phyloP scores from a whole-genome alignment of 2,797 vertebrate species.

The Spondyliosoma cantharus region DNA sequence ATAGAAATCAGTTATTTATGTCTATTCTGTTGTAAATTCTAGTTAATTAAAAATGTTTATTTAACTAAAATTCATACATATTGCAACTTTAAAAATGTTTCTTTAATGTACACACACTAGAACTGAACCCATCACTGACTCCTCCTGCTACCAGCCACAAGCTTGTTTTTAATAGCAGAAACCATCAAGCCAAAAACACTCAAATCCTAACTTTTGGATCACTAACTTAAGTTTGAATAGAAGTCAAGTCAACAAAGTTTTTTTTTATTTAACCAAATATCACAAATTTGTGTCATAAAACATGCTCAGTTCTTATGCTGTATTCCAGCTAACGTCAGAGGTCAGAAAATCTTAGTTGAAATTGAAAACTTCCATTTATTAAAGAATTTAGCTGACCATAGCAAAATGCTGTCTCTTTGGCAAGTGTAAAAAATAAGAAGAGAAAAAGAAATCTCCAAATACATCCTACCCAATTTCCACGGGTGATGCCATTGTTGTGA shows the following conservation, averaged over 20 bases:
- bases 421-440: too few species aligned
- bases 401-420: too few species aligned
- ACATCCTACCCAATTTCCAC: too few species aligned
- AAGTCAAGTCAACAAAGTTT: not conserved
- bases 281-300: not conserved
- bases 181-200: not conserved
- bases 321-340: too few species aligned
- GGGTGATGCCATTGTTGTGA: too few species aligned
- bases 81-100: not conserved
- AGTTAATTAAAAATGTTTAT: too few species aligned
- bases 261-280: not conserved
- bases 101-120: not conserved
- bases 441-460: too few species aligned
- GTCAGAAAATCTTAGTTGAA: too few species aligned
- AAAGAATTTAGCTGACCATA: too few species aligned
- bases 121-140: not conserved
- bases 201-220: not conserved
- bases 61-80: not conserved
- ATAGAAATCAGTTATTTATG: too few species aligned
- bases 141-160: not conserved
- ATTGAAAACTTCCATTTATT: too few species aligned
- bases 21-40: too few species aligned
- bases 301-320: not conserved
- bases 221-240: not conserved
- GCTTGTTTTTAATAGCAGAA: not conserved